A percentile compares a stretch with the other conserved stretches of the same genome.
Conservation (phyloP, 2,888 invertebrate genomes). For the Lithophane ornitopus region DNA sequence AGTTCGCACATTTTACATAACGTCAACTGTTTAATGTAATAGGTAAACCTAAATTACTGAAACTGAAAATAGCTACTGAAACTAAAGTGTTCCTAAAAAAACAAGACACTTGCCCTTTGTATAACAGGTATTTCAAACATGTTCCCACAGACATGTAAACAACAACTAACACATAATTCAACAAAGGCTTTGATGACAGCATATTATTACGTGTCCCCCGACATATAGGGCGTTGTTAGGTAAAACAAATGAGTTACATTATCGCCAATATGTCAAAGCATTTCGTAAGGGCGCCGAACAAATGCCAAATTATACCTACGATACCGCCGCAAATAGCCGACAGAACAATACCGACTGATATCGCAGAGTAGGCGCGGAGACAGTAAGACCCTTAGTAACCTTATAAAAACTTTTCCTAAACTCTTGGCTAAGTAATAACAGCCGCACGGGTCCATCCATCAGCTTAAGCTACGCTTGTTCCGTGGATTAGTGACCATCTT, state of each 20-base stretch:
- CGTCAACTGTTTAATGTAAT: neutral
- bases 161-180: slow-evolving; percentile 28
- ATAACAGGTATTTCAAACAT: neutral
- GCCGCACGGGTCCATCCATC: too few relatives aligned
- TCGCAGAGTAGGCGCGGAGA: slow-evolving; percentile 52
- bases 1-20: neutral
- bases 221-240: slow-evolving; percentile 38
- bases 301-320: slow-evolving; percentile 76
- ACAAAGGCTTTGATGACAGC: slow-evolving; percentile 44
- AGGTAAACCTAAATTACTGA: neutral
- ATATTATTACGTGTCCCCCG: slow-evolving; percentile 41
- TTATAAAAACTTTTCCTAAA: neutral
- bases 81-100: neutral
- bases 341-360: slow-evolving; percentile 68
- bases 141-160: slow-evolving; percentile 11
- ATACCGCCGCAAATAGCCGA: slow-evolving; percentile 67
- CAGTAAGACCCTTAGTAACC: neutral
- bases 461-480: too few relatives aligned
- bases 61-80: neutral
- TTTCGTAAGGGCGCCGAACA: slow-evolving; percentile 78
- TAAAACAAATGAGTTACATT: slow-evolving; percentile 72
- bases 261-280: slow-evolving; percentile 76
- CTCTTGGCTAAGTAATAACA: too few relatives aligned
- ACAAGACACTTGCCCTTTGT: neutral
- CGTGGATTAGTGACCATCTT: too few relatives aligned